Base-by-base conservation (phyloP, 2,797 vertebrate genomes). In the Rhincodon typus region DNA sequence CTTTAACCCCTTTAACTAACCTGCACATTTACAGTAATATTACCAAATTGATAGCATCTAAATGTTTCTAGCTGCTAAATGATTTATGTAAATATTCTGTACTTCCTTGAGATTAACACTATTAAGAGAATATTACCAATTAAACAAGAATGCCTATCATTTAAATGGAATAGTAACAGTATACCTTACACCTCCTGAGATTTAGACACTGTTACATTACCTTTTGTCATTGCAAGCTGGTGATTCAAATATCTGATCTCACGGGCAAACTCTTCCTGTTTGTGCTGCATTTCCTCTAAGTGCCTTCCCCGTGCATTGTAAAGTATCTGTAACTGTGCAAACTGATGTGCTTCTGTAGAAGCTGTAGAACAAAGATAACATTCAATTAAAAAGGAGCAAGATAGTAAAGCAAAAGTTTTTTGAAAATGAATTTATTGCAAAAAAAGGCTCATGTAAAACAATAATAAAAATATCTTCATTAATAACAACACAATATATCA, bases 241-340 rank as follows among this genome's bases (percentile, higher is more conserved):
- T 99, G 99, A 96, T 98, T 99, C 62, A 99, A 96, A 96, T 98
- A 99, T 96, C 99, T 98, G 97, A 98, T 97, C 90, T 98, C 98
- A 86, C 98, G 98, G 4, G 98, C 98, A 70, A 98, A 98, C 96
- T 99, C 99, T 96, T 99, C 99, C 96, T 99, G 97, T 96, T 99
- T 99, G 96, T 97, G 97, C 96, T 98, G 98, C 96, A 99, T 97
- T 96, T 98, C 98, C 96, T 98, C 98, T 70, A 99, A 97, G 96
- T 99, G 98, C 96, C 99, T 98, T 96, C 98, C 98, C 96, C 98
- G 98, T 69, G 99, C 99, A 97, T 98, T 98, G 97, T 99, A 98
- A 96, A 99, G 97, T 97, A 99, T 98, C 96, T 98, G 98, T 96
- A 99, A 97, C 96, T 99, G 99, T 94, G 98, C 97, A 96, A 98